Base-by-base conservation (phyloP, 2,797 vertebrate genomes). In the Crax fasciolata region DNA sequence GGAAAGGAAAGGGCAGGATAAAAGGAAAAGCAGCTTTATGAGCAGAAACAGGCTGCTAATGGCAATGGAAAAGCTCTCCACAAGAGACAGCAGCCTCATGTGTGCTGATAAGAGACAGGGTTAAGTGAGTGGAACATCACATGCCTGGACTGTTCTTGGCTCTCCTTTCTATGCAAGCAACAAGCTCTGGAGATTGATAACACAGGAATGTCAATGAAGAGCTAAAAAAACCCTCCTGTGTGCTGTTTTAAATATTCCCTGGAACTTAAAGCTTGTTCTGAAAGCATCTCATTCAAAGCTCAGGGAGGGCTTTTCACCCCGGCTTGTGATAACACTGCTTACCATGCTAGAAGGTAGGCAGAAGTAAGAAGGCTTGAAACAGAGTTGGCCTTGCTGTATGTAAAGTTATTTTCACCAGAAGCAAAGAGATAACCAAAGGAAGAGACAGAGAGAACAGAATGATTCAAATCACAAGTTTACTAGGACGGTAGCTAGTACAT, bases 41-140 rank as follows among this genome's bases (percentile, higher is more conserved):
- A 90, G 39, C 61, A 88, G 70, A 83, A 91, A 81, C 3, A 43
- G 91, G 66, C 78, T 92, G 84, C 76, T 87, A 71, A 75, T 8
- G 11, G 74, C 54, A 89, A 62, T 93, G 92, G 93, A 79, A 81
- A 92, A 89, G 39, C 84, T 92, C 94, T 95, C 51, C 73, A 75
- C 63, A 87, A 89, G 86, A 94, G 74, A 83, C 61, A 88, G 90
- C 74, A 95, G 49, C 66, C 74, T 87, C 12, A 1, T 71, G 58
- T 67, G 24, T 41, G 52, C 84, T 81, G 90, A 91, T 94, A 96
- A 97, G 87, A 93, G 90, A 92, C 67, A 95, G 58, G 48, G 84
- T 84, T 94, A 92, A 95, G 73, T 25, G 95, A 93, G 72, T 88
- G 96, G 96, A 97, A 97, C 88, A 90, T 94, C 84, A 71, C 88